A percentile compares a stretch with the other conserved stretches of the same genome.
phyloP scores from a whole-genome alignment of 2,888 invertebrate genomes.

The Drosophila gaucha region DNA sequence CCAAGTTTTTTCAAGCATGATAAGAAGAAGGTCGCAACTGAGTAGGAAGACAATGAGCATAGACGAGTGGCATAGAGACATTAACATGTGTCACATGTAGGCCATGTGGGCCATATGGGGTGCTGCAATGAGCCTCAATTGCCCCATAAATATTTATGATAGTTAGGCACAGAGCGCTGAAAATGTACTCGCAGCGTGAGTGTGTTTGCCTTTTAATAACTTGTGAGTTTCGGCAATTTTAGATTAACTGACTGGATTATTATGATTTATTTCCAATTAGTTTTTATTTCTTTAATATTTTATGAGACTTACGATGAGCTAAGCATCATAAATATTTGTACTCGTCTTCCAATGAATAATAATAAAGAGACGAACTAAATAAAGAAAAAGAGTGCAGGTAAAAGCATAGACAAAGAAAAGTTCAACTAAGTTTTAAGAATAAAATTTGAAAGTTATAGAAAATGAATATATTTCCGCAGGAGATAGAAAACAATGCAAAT shows the following conservation, averaged over 20 bases:
- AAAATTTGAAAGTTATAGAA: not conserved
- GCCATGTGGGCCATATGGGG: constrained; percentile 21
- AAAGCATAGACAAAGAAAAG: not conserved
- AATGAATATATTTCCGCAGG: constrained; percentile 6
- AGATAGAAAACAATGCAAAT: not conserved
- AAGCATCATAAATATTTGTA: not conserved
- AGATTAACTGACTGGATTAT: constrained; percentile 33
- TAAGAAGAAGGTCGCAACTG: constrained; percentile 47
- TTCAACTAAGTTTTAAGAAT: not conserved
- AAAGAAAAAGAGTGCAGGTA: not conserved
- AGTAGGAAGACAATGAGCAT: constrained; percentile 1
- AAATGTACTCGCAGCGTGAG: no score
- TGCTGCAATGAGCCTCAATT: constrained; percentile 54
- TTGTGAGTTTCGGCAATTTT: constrained; percentile 16
- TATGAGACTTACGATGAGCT: not conserved
- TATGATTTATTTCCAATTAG: constrained; percentile 48
- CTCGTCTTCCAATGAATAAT: constrained; percentile 1
- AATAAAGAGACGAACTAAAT: not conserved
- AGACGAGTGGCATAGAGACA: constrained; percentile 29
- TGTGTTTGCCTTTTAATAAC: constrained; percentile 14
- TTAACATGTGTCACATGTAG: constrained; percentile 30
- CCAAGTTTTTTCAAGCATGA: constrained; percentile 27
- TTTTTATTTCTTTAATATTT: constrained; percentile 27
- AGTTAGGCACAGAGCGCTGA: not conserved
- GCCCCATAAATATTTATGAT: constrained; percentile 67